phyloP scores from a whole-genome alignment of 2,888 invertebrate genomes.

The Eristalis intricaria region DNA sequence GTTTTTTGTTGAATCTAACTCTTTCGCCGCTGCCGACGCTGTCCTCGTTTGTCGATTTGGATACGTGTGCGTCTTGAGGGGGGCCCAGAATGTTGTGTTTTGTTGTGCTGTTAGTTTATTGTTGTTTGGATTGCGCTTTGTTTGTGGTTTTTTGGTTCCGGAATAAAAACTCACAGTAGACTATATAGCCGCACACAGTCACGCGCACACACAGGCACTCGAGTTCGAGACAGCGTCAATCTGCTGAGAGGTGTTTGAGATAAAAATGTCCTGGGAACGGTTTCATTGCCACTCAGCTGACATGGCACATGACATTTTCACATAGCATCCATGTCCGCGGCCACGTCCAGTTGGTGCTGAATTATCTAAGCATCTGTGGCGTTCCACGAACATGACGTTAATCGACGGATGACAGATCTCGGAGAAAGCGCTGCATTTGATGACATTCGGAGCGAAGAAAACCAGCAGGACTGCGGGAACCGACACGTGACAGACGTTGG shows the following conservation, averaged over 20 bases:
- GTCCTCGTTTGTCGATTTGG: slow-evolving; percentile 22
- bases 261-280: slow-evolving; percentile 55
- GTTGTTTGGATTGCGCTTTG: slow-evolving; percentile 59
- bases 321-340: neutral
- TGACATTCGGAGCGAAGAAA: neutral
- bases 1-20: slow-evolving; percentile 29
- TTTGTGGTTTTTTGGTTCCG: slow-evolving; percentile 44
- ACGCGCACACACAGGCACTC: neutral
- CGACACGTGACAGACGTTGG: neutral
- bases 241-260: slow-evolving; percentile 25
- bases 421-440: neutral
- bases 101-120: slow-evolving; percentile 58
- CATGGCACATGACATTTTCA: neutral
- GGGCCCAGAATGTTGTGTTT: neutral
- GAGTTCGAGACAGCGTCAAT: neutral
- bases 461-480: neutral
- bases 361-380: slow-evolving; percentile 15
- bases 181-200: neutral
- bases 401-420: slow-evolving; percentile 35
- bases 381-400: slow-evolving; percentile 25
- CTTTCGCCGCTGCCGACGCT: slow-evolving; percentile 2
- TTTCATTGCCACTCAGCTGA: slow-evolving; percentile 50
- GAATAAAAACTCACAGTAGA: slow-evolving; percentile 30
- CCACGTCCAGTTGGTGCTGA: neutral
- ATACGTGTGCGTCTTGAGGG: slow-evolving; percentile 6